These are phyloP conservation scores for Aleiodes testaceus DNA, from an alignment of 2,888 invertebrate species.

Conservation along the genomic window DNA sequence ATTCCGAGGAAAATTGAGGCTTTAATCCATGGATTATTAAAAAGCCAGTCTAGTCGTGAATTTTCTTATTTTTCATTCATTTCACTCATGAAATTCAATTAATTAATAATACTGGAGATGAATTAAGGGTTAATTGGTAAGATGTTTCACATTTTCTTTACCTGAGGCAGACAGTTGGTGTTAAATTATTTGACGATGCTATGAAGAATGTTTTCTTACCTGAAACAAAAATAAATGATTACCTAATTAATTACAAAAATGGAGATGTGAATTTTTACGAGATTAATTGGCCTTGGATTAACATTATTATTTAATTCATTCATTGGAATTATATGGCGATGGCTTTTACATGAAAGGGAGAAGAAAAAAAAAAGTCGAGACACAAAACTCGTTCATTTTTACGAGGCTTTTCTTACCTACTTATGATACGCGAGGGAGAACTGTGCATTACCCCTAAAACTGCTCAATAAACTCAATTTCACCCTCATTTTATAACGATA, in stretches of 20 bases:
- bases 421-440: not conserved
- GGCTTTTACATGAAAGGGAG: not conserved
- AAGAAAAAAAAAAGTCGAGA: not conserved
- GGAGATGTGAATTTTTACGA: constrained; percentile 3
- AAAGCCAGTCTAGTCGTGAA: not conserved
- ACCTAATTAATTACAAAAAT: not conserved
- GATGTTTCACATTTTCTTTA: constrained; percentile 1
- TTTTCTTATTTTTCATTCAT: constrained; percentile 5
- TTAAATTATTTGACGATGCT: not conserved
- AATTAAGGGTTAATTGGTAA: no score
- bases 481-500: constrained; percentile 46
- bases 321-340: not conserved
- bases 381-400: constrained; percentile 37
- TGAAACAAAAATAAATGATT: constrained; percentile 34
- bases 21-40: not conserved
- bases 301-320: constrained; percentile 1
- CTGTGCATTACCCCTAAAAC: constrained; percentile 46
- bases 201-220: constrained; percentile 31
- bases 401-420: constrained; percentile 33
- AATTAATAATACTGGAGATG: no score
- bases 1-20: not conserved
- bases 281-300: constrained; percentile 5
- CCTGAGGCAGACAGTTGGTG: constrained; percentile 1
- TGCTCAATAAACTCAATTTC: constrained; percentile 51
- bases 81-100: no score